phyloP scores from a whole-genome alignment of 2,113 vertebrate genomes.

The Oncorhynchus clarkii region DNA sequence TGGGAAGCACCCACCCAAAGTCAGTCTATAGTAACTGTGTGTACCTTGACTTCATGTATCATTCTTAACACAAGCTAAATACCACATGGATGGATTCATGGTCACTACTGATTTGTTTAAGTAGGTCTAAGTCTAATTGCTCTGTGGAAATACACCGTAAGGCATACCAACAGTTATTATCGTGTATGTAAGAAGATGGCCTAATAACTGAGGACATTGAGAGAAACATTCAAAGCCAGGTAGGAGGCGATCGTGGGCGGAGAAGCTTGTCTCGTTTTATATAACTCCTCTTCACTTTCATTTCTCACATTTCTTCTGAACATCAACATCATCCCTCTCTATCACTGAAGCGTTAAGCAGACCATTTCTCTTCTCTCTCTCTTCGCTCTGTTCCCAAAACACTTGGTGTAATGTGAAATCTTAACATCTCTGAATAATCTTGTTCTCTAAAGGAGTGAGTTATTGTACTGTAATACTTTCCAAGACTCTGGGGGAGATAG shows the following conservation, averaged over 20 bases:
- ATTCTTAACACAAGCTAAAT: too few relatives aligned
- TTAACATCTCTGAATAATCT: conserved; percentile 27
- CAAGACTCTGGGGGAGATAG: conserved; percentile 20
- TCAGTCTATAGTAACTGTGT: too few relatives aligned
- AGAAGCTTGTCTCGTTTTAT: neutral
- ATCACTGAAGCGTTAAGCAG: conserved; percentile 6
- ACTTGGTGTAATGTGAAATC: conserved; percentile 1
- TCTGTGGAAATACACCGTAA: too few relatives aligned
- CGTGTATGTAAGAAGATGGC: too few relatives aligned
- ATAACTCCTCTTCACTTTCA: conserved; percentile 9
- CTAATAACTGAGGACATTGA: too few relatives aligned
- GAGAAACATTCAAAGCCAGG: neutral
- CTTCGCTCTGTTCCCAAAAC: neutral
- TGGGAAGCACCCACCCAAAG: too few relatives aligned
- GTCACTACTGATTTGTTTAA: too few relatives aligned
- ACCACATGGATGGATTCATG: too few relatives aligned
- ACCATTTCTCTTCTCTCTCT: conserved; percentile 20
- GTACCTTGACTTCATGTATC: too few relatives aligned
- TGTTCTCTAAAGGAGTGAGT: conserved; percentile 8
- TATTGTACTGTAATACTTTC: conserved; percentile 7
- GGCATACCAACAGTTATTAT: too few relatives aligned
- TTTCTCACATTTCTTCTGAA: conserved; percentile 38
- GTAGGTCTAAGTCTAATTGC: too few relatives aligned
- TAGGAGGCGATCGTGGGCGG: neutral
- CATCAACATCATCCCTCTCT: conserved; percentile 33